A percentile compares a stretch with the other conserved stretches of the same genome.
Evolutionary conservation across 2,113 vertebrate genomes (phyloP).

Genomic region (Hippopotamus amphibius): DNA sequence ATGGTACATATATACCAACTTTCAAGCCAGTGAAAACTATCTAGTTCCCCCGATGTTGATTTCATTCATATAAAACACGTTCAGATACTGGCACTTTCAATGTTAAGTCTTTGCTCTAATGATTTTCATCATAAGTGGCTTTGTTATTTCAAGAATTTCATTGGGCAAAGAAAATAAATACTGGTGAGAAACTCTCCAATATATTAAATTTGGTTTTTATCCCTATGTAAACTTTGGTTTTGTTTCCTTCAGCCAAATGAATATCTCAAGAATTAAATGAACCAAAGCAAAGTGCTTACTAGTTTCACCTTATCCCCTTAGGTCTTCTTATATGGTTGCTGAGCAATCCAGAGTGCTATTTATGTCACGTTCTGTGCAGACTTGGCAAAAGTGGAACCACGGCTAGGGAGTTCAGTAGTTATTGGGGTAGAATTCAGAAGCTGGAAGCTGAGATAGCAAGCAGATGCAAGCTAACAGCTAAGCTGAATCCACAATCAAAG

Average conservation of each 20-base stretch:
- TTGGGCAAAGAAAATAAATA: not conserved
- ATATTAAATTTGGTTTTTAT: not conserved
- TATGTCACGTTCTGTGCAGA: not conserved
- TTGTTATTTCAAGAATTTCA: not conserved
- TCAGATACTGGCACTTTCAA: not conserved
- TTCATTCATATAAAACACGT: not conserved
- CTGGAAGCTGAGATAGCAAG: not conserved
- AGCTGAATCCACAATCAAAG: not conserved
- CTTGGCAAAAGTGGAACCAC: not conserved
- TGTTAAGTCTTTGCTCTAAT: not conserved
- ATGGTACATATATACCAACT: not conserved
- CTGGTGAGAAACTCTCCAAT: not conserved
- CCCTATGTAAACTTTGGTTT: not conserved
- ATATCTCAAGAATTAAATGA: slow-evolving; percentile 26
- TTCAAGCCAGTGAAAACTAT: not conserved
- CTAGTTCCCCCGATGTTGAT: not conserved
- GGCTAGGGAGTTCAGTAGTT: not conserved
- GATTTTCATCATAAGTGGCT: not conserved
- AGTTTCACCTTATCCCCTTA: not conserved
- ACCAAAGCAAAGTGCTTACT: not conserved
- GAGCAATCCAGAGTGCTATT: not conserved
- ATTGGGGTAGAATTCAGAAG: not conserved
- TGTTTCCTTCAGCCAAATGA: not conserved
- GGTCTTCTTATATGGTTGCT: not conserved
- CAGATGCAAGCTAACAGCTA: not conserved